Conservation (phyloP, 2,888 invertebrate genomes). For the Hirtodrosophila histrioides region DNA sequence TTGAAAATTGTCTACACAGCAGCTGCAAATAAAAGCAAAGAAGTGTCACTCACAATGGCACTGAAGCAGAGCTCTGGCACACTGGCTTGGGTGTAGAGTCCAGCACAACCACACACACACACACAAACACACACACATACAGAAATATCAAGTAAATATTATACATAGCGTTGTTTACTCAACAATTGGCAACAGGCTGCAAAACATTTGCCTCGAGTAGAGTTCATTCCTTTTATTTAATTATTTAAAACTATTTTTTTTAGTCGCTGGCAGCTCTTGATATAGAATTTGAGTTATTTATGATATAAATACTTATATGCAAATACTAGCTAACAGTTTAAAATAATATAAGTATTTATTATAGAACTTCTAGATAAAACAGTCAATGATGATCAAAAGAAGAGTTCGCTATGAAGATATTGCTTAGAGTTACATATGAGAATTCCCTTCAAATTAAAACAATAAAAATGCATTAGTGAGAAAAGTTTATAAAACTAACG, state of each 20-base stretch:
- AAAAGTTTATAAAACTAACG: too few species aligned
- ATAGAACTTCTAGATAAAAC: too few species aligned
- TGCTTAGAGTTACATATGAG: too few species aligned
- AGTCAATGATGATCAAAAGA: too few species aligned
- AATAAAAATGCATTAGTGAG: too few species aligned
- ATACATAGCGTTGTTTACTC: constrained; percentile 44
- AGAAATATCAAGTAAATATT: constrained; percentile 50
- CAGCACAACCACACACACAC: constrained; percentile 19
- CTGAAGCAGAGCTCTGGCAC: constrained; percentile 54
- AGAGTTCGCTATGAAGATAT: too few species aligned
- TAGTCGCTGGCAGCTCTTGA: too few species aligned
- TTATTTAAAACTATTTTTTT: constrained; percentile 27
- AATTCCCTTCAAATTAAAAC: too few species aligned
- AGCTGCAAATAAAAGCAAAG: constrained; percentile 50
- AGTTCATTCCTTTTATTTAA: constrained; percentile 30
- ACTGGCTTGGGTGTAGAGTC: constrained; percentile 24
- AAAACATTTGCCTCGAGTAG: constrained; percentile 20
- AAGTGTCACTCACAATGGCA: constrained; percentile 68
- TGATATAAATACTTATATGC: too few species aligned
- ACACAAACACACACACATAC: not conserved
- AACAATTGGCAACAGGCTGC: constrained; percentile 68
- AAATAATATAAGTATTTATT: too few species aligned
- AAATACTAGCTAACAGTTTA: too few species aligned
- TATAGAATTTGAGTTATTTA: too few species aligned
- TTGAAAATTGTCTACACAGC: constrained; percentile 42